A percentile compares a stretch with the other conserved stretches of the same genome.
Conservation (phyloP, 2,113 vertebrate species). For the Vidua macroura region DNA sequence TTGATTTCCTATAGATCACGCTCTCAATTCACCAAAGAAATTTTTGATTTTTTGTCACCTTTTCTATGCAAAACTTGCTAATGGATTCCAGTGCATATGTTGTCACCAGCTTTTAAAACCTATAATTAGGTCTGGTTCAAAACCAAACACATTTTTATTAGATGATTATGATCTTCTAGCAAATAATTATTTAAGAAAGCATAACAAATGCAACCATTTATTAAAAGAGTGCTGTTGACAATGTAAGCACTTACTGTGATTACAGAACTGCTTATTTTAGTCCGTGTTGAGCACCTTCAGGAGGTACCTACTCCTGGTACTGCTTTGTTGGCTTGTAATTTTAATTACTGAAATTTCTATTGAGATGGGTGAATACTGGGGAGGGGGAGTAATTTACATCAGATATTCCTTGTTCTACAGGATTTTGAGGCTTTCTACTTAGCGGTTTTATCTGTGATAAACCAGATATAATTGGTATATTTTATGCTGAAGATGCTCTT, state of each 20-base stretch:
- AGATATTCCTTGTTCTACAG: background rate
- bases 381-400: background rate
- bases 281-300: background rate
- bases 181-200: background rate
- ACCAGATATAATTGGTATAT: background rate
- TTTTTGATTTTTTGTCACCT: background rate
- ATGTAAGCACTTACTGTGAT: background rate
- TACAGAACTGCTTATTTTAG: background rate
- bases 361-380: background rate
- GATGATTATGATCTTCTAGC: background rate
- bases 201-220: background rate
- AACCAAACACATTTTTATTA: conserved; percentile 24
- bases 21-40: background rate
- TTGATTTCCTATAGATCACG: background rate
- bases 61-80: background rate
- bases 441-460: background rate
- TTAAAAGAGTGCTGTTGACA: background rate
- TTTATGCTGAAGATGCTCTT: background rate
- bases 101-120: background rate
- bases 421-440: background rate
- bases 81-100: background rate
- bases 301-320: background rate
- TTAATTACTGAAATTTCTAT: background rate
- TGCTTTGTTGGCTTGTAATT: background rate
- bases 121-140: conserved; percentile 3